Evolutionary conservation across 2,797 vertebrate species (phyloP).

Genomic region (Echeneis naucrates): DNA sequence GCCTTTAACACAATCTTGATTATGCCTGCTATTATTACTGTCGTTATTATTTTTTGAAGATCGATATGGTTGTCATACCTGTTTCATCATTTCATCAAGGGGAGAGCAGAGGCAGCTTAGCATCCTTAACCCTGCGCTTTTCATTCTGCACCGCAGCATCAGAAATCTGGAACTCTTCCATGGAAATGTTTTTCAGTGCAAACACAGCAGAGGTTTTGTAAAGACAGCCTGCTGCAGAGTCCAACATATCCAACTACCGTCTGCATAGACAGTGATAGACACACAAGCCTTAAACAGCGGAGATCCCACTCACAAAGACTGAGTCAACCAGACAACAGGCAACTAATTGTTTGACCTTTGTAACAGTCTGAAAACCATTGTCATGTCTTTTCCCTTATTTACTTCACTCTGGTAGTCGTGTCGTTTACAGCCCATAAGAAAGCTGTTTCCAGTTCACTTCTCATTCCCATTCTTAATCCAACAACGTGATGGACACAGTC

Average conservation of each 20-base stretch:
- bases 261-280: background rate
- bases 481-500: background rate
- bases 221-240: too few relatives aligned
- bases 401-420: background rate
- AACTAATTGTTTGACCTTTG: background rate
- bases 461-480: background rate
- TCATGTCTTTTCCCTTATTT: background rate
- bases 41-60: too few relatives aligned
- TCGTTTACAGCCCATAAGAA: too few relatives aligned
- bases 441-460: background rate
- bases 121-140: background rate
- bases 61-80: background rate
- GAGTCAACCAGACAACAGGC: background rate
- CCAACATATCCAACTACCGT: background rate
- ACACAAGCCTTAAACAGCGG: background rate
- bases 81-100: background rate
- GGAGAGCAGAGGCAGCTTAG: background rate
- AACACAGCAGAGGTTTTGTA: background rate
- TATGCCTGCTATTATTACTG: background rate
- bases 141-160: background rate
- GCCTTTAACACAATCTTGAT: background rate
- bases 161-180: background rate
- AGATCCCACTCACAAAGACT: background rate
- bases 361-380: background rate
- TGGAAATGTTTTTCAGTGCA: background rate